Evolutionary conservation across 2,888 invertebrate species (phyloP).

Genomic region (Anticlea derivata): DNA sequence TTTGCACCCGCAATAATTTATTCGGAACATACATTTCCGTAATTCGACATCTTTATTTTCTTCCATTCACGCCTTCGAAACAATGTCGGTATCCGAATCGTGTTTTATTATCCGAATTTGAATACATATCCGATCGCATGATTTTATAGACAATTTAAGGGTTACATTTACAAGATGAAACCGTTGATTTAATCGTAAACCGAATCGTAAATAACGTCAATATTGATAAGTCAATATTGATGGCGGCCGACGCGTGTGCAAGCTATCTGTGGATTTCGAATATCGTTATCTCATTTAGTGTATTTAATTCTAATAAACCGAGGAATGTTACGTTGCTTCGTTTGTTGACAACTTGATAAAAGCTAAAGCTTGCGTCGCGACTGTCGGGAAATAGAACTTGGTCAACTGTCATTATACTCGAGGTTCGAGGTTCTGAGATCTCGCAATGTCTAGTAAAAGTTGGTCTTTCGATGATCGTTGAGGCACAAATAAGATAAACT

Average conservation of each 20-base stretch:
- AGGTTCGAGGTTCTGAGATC: too few relatives aligned
- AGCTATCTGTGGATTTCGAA: conserved; percentile 64
- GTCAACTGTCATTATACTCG: background rate
- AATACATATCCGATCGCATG: conserved; percentile 62
- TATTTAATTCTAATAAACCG: conserved; percentile 27
- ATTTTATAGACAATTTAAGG: conserved; percentile 71
- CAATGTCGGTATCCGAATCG: conserved; percentile 45
- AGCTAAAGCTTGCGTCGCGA: conserved; percentile 2
- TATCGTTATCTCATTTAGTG: conserved; percentile 37
- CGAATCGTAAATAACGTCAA: conserved; percentile 65
- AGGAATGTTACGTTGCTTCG: conserved; percentile 9
- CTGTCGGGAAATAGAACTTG: background rate
- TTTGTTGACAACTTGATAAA: conserved; percentile 22
- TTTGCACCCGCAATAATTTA: conserved; percentile 27
- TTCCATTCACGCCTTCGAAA: conserved; percentile 38
- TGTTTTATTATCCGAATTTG: conserved; percentile 55
- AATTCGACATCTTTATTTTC: conserved; percentile 37
- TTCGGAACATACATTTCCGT: conserved; percentile 29
- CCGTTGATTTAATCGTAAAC: conserved; percentile 77
- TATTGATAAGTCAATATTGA: conserved; percentile 67
- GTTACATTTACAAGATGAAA: conserved; percentile 71
- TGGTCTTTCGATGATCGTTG: too few relatives aligned
- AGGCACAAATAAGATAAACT: too few relatives aligned
- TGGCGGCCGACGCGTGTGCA: conserved; percentile 51
- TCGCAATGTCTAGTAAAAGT: too few relatives aligned